A percentile compares a stretch with the other conserved stretches of the same genome.
Evolutionary conservation across 2,113 vertebrate genomes (phyloP).

Genomic region (Bostrychus sinensis): DNA sequence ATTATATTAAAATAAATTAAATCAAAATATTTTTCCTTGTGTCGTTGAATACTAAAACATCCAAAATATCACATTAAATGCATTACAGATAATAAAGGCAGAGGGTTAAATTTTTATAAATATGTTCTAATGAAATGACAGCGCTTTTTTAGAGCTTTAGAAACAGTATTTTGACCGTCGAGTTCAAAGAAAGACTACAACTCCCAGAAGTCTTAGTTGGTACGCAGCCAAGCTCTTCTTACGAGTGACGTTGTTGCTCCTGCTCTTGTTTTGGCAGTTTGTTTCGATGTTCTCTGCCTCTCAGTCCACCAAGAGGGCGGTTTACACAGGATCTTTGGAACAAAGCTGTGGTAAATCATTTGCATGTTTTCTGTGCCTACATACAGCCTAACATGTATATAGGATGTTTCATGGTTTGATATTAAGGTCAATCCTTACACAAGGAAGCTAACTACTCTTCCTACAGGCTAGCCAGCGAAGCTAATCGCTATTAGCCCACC

Average conservation of each 20-base stretch:
- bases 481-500: conserved; percentile 58
- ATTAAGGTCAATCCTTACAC: conserved; percentile 10
- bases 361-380: not conserved
- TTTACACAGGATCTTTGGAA: conserved; percentile 26
- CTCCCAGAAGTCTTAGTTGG: conserved; percentile 40
- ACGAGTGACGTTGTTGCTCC: conserved; percentile 52
- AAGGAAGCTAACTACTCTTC: conserved; percentile 53
- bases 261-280: conserved; percentile 79
- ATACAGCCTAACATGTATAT: fast-evolving
- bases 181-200: conserved; percentile 61
- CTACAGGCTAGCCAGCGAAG: conserved; percentile 48
- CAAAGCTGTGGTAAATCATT: conserved; percentile 53
- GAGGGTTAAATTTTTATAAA: no score
- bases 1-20: conserved; percentile 85
- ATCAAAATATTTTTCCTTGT: conserved; percentile 62
- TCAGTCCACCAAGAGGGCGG: conserved; percentile 43
- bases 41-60: conserved; percentile 13
- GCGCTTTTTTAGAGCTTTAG: no score
- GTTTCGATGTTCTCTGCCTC: conserved; percentile 71
- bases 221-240: not conserved
- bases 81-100: not conserved
- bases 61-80: not conserved
- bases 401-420: not conserved
- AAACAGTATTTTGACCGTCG: no score
- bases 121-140: no score